These are phyloP conservation scores for Cephus spinipes DNA, from an alignment of 2,888 invertebrate genomes.

Conservation along the genomic window DNA sequence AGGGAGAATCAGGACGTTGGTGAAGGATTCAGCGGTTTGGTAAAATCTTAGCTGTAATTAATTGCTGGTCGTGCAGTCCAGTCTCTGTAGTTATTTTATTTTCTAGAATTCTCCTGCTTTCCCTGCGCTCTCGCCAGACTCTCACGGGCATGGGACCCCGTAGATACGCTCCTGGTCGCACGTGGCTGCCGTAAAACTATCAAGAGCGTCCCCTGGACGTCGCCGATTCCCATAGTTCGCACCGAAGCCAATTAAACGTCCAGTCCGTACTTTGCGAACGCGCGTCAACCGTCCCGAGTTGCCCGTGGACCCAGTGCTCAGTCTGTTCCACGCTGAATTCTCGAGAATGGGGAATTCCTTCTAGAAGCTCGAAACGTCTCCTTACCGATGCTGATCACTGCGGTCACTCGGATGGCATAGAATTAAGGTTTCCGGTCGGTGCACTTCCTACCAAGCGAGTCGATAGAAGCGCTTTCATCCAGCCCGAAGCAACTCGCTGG, in stretches of 20 bases:
- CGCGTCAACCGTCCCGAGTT: not conserved
- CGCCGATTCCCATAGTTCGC: not conserved
- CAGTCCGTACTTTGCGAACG: not conserved
- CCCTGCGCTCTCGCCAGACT: not conserved
- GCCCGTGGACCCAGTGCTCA: not conserved
- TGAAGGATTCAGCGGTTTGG: not conserved
- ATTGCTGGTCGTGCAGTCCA: not conserved
- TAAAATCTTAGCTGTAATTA: not conserved
- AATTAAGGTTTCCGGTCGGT: not conserved
- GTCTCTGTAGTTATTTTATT: constrained; percentile 6
- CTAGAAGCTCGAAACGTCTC: not conserved
- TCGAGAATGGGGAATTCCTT: not conserved
- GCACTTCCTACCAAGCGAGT: not conserved
- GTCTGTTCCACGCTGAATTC: not conserved
- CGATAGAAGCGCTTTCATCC: not conserved
- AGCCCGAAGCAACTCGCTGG: not conserved
- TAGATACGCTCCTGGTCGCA: not conserved
- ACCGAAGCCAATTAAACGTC: not conserved
- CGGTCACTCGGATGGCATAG: not conserved
- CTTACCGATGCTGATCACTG: not conserved
- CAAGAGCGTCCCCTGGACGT: not conserved
- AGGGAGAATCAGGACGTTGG: not conserved
- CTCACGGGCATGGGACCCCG: not conserved
- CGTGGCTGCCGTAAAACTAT: constrained; percentile 17
- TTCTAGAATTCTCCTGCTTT: constrained; percentile 6